Conservation (phyloP, 1,140 invertebrate species). For the Tetranychus urticae region DNA sequence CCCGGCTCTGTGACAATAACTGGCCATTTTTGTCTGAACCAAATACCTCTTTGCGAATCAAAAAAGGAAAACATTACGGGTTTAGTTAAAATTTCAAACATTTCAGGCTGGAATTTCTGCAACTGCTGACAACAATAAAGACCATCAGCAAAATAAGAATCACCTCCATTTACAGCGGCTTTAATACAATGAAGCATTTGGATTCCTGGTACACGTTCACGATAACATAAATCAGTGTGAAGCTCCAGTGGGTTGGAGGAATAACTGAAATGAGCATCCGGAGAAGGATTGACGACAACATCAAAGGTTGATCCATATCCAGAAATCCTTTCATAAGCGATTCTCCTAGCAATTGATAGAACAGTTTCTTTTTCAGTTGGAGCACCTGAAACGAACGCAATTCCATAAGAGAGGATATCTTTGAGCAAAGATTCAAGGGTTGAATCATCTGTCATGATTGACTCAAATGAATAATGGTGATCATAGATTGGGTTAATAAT, state of each 20-base stretch:
- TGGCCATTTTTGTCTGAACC: neutral
- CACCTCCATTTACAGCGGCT: neutral
- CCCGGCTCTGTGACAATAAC: neutral
- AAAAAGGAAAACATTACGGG: neutral
- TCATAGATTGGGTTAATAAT: neutral
- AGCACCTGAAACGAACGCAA: neutral
- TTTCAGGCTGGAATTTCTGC: neutral
- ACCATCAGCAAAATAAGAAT: neutral
- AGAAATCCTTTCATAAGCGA: neutral
- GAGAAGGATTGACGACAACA: neutral
- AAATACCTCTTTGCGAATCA: neutral
- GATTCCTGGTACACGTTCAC: neutral
- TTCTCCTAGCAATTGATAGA: neutral
- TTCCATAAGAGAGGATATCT: neutral
- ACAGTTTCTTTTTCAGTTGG: neutral
- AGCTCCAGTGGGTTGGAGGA: neutral
- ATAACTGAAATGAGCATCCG: neutral
- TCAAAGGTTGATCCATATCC: neutral
- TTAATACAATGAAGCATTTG: conserved; percentile 3
- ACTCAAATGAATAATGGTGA: neutral
- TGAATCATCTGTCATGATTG: neutral
- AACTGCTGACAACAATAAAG: neutral
- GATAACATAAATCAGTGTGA: conserved; percentile 1
- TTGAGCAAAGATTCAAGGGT: neutral
- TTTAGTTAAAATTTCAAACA: neutral